phyloP scores from a whole-genome alignment of 2,888 invertebrate genomes.

The Pristionchus fissidentatus region DNA sequence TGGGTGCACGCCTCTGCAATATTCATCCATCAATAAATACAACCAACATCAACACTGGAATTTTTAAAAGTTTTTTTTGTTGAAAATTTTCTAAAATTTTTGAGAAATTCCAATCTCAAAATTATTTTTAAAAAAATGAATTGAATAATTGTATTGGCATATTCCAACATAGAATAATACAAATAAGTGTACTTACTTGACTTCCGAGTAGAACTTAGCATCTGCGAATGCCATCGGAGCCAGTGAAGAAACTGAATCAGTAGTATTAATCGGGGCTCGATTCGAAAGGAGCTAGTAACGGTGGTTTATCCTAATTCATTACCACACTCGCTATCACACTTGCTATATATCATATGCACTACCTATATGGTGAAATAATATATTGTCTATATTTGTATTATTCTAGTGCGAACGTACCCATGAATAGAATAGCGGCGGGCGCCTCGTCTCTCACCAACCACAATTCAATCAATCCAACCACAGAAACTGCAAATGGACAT shows the following conservation, averaged over 20 bases:
- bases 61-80: not conserved
- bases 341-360: too few species aligned
- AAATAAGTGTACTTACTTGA: slow-evolving; percentile 82
- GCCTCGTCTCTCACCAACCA: slow-evolving; percentile 92
- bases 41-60: not conserved
- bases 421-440: slow-evolving; percentile 81
- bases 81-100: slow-evolving; percentile 8
- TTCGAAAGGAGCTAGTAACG: not conserved
- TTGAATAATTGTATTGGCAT: not conserved
- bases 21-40: not conserved
- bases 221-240: slow-evolving; percentile 93
- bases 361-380: too few species aligned
- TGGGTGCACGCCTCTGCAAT: slow-evolving; percentile 90
- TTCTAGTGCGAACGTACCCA: not conserved
- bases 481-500: too few species aligned
- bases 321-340: too few species aligned
- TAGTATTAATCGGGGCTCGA: not conserved
- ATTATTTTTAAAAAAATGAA: not conserved
- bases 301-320: too few species aligned
- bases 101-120: too few species aligned
- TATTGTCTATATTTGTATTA: not conserved
- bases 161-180: not conserved
- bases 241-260: slow-evolving; percentile 80
- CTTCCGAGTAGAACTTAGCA: slow-evolving; percentile 95
- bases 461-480: slow-evolving; percentile 93